Conservation (phyloP, 2,888 invertebrate species). For the Kuschelorhynchus macadamiae region DNA sequence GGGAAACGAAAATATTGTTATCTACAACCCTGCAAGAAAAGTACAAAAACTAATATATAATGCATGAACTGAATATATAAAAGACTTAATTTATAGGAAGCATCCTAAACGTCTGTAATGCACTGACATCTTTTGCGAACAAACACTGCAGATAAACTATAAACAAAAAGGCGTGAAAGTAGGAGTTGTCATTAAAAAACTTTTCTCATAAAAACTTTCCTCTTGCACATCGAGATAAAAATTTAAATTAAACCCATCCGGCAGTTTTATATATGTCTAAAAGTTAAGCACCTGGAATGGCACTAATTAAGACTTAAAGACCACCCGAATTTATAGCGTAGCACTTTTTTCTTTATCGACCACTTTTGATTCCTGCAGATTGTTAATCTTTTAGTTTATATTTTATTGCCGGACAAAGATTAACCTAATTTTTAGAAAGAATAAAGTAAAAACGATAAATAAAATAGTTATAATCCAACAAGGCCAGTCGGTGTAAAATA, state of each 20-base stretch:
- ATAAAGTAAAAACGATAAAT: too few species aligned
- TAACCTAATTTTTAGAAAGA: too few species aligned
- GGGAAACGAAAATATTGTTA: too few species aligned
- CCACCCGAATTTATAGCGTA: constrained; percentile 25
- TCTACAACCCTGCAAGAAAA: too few species aligned
- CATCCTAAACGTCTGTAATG: too few species aligned
- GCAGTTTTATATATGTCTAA: constrained; percentile 18
- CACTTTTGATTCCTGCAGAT: background rate
- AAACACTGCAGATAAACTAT: constrained; percentile 11
- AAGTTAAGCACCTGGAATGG: constrained; percentile 26
- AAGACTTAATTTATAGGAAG: too few species aligned
- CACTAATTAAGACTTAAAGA: constrained; percentile 37
- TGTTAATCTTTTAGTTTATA: background rate
- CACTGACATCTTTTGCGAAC: too few species aligned
- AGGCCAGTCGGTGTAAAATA: too few species aligned
- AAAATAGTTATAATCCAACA: too few species aligned
- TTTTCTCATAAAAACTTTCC: constrained; percentile 26
- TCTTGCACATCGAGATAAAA: background rate
- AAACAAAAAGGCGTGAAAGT: constrained; percentile 6
- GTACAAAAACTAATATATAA: too few species aligned
- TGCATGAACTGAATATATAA: too few species aligned
- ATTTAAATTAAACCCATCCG: constrained; percentile 27
- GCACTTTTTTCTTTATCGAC: constrained; percentile 28
- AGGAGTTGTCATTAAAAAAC: constrained; percentile 29
- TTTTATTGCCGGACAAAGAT: background rate